Evolutionary conservation across 2,888 invertebrate genomes (phyloP).

Genomic region (Drosophila villosipedis): DNA sequence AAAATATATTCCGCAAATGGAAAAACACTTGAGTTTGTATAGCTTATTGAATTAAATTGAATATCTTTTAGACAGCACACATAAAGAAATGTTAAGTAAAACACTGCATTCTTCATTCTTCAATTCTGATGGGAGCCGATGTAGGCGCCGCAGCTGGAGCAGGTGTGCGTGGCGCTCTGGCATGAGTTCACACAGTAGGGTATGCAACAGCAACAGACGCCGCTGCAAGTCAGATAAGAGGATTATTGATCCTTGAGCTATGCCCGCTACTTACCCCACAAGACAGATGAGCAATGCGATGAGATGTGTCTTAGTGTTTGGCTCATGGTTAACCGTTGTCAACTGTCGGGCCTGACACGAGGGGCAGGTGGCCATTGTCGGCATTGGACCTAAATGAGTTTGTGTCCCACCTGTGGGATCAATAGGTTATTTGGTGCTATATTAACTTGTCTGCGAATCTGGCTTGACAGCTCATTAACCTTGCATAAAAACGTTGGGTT

Average conservation of each 20-base stretch:
- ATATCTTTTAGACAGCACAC: not conserved
- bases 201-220: constrained; percentile 74
- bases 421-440: not conserved
- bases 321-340: constrained; percentile 56
- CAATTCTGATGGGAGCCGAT: constrained; percentile 73
- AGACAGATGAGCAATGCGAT: constrained; percentile 66
- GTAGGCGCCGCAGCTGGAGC: constrained; percentile 74
- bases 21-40: not conserved
- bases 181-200: constrained; percentile 77
- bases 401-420: constrained; percentile 6
- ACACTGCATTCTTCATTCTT: not conserved
- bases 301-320: constrained; percentile 72
- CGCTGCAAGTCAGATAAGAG: constrained; percentile 30
- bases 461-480: constrained; percentile 2
- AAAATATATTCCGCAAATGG: not conserved
- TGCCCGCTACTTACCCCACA: constrained; percentile 50
- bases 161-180: constrained; percentile 77
- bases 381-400: constrained; percentile 49
- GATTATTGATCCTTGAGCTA: not conserved
- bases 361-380: constrained; percentile 66
- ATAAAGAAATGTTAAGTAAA: too few relatives aligned
- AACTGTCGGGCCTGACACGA: constrained; percentile 64
- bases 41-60: not conserved
- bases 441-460: not conserved
- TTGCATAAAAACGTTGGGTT: constrained; percentile 49